Percentiles rank a stretch among this genome's conserved stretches.
Evolutionary conservation across 2,113 vertebrate species (phyloP).

Genomic region (Salminus brasiliensis): DNA sequence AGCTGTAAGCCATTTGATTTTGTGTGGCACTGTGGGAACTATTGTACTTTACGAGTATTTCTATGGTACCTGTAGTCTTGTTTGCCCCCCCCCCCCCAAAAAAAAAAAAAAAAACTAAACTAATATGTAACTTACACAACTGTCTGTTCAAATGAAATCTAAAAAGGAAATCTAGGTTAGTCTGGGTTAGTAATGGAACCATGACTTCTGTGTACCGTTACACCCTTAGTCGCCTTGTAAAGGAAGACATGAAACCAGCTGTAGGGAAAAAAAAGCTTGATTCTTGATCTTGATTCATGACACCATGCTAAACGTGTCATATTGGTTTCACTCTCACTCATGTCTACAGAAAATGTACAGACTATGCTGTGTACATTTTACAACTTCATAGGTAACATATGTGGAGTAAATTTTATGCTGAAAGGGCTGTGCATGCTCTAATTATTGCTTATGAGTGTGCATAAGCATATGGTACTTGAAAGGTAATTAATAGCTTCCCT

Average conservation of each 20-base stretch:
- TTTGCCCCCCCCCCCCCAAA: too few relatives aligned
- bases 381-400: not conserved
- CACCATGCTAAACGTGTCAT: not conserved
- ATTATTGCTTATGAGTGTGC: not conserved
- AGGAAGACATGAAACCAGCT: not conserved
- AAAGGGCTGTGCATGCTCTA: not conserved
- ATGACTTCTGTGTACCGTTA: too few relatives aligned
- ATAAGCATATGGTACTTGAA: slow-evolving; percentile 38
- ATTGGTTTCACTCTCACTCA: not conserved
- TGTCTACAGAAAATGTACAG: not conserved
- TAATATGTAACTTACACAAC: too few relatives aligned
- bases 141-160: too few relatives aligned
- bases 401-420: not conserved
- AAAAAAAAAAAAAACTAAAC: too few relatives aligned
- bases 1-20: too few relatives aligned
- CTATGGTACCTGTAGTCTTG: too few relatives aligned
- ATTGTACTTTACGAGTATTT: too few relatives aligned
- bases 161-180: too few relatives aligned
- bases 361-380: not conserved
- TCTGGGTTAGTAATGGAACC: too few relatives aligned
- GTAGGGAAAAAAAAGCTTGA: too few relatives aligned
- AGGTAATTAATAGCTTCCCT: not conserved
- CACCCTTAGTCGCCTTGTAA: not conserved
- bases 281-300: not conserved
- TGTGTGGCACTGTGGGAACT: too few relatives aligned